A percentile compares a stretch with the other conserved stretches of the same genome.
Evolutionary conservation across 37 sponge, comb jelly and placozoan genomes (phyloP).

Genomic region (Aplysina aerophoba): DNA sequence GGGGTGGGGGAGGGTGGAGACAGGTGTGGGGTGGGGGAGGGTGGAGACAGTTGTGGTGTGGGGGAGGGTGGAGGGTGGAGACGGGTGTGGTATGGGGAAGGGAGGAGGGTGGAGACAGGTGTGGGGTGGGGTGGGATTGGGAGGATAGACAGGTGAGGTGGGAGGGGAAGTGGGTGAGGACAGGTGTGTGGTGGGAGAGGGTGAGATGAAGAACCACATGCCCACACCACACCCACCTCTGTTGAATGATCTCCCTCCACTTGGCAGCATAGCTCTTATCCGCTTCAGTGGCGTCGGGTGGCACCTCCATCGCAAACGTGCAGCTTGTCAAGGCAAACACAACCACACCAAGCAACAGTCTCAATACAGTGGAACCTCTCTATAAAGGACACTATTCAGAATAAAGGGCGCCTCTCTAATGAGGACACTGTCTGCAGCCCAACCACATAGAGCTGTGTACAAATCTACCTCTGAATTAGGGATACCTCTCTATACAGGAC

Average conservation of each 20-base stretch:
- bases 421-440: too few species aligned
- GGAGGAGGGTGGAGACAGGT: too few species aligned
- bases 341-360: neutral
- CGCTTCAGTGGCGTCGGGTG: constrained; percentile 70
- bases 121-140: too few species aligned
- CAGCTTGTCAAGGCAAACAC: constrained; percentile 42
- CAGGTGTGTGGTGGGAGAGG: neutral
- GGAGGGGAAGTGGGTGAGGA: too few species aligned
- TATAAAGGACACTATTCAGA: too few species aligned
- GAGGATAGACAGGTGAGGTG: too few species aligned
- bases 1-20: neutral
- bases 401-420: too few species aligned
- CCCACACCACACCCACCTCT: constrained; percentile 52
- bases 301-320: constrained; percentile 67
- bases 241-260: constrained; percentile 76
- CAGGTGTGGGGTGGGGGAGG: neutral
- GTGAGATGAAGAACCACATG: too few species aligned
- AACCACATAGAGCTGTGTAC: too few species aligned
- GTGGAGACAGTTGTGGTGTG: neutral
- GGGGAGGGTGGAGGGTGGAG: neutral
- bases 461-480: too few species aligned
- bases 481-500: too few species aligned
- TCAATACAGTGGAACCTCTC: neutral
- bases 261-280: constrained; percentile 75
- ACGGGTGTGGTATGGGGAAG: too few species aligned